These are phyloP conservation scores for Actinostola sp. DNA, from an alignment of 92 coral and sea anemone species.

Conservation along the genomic window DNA sequence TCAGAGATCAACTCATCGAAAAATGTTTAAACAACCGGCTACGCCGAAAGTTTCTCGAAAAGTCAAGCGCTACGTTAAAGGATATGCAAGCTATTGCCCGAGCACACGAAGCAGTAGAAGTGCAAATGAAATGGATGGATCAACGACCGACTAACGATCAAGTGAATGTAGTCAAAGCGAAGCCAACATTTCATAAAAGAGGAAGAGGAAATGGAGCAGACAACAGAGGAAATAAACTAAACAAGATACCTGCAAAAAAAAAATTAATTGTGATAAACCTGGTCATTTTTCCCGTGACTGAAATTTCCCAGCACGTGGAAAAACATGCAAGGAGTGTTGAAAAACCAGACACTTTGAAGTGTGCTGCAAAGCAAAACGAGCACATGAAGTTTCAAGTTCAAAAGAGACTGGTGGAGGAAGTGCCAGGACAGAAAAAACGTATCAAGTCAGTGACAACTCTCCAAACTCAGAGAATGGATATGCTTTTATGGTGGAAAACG, in stretches of 20 bases:
- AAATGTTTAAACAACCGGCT: slow-evolving; percentile 45
- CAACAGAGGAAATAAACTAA: too few relatives aligned
- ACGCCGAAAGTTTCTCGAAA: slow-evolving; percentile 62
- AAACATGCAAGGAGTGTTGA: not conserved
- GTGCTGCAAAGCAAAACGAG: not conserved
- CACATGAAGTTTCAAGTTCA: too few relatives aligned
- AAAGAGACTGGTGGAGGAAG: too few relatives aligned
- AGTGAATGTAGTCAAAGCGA: too few relatives aligned
- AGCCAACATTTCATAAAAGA: too few relatives aligned
- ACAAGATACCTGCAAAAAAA: too few relatives aligned
- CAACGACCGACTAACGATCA: too few relatives aligned
- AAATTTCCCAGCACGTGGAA: not conserved
- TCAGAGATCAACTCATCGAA: slow-evolving; percentile 69
- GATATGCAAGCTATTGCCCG: slow-evolving; percentile 60
- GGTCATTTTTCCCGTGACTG: not conserved
- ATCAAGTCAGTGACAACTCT: too few relatives aligned
- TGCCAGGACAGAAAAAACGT: not conserved
- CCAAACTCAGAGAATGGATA: slow-evolving; percentile 29
- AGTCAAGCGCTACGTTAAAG: slow-evolving; percentile 26
- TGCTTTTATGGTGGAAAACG: slow-evolving; percentile 31
- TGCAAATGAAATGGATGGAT: too few relatives aligned
- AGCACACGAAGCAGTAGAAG: slow-evolving; percentile 57
- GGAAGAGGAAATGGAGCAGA: too few relatives aligned
- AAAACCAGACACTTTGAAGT: not conserved
- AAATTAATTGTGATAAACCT: not conserved